phyloP scores from a whole-genome alignment of 2,113 vertebrate genomes.

The Hypomesus transpacificus region DNA sequence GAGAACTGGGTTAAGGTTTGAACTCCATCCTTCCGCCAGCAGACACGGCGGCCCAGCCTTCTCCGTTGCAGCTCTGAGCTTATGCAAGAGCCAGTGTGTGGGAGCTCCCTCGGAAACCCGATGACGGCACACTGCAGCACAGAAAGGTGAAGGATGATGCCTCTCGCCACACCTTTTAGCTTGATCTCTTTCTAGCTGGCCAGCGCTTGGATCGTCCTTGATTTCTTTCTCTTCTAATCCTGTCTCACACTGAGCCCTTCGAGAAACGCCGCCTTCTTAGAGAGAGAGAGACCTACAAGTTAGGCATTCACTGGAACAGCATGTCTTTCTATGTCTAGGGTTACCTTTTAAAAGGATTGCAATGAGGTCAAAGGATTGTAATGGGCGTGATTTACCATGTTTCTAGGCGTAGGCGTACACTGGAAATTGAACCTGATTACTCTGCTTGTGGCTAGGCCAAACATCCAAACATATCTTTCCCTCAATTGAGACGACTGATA shows the following conservation, averaged over 20 bases:
- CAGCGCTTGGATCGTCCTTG: conserved; percentile 1
- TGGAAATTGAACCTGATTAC: conserved; percentile 8
- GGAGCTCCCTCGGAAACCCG: conserved; percentile 56
- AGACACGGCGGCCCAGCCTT: conserved; percentile 9
- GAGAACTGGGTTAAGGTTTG: conserved; percentile 1
- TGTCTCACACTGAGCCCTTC: neutral
- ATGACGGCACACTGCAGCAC: conserved; percentile 50
- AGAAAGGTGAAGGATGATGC: conserved; percentile 38
- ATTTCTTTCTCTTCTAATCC: neutral
- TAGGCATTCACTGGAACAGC: too few relatives aligned
- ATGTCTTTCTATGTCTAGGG: too few relatives aligned
- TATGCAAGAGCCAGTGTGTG: conserved; percentile 59
- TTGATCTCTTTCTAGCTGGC: conserved; percentile 24
- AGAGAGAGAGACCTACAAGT: neutral
- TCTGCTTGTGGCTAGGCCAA: conserved; percentile 8
- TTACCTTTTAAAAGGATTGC: too few relatives aligned
- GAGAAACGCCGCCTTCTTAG: conserved; percentile 1
- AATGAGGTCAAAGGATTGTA: neutral
- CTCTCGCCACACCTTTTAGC: conserved; percentile 48
- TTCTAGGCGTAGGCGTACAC: neutral
- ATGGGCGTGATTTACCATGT: neutral
- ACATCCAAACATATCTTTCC: conserved; percentile 7
- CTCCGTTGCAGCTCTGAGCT: conserved; percentile 43
- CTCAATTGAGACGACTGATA: conserved; percentile 6
- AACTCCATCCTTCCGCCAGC: conserved; percentile 19